A percentile compares a stretch with the other conserved stretches of the same genome.
These are phyloP conservation scores for Dissostichus mawsoni DNA, from an alignment of 2,113 vertebrate genomes.

Conservation along the genomic window DNA sequence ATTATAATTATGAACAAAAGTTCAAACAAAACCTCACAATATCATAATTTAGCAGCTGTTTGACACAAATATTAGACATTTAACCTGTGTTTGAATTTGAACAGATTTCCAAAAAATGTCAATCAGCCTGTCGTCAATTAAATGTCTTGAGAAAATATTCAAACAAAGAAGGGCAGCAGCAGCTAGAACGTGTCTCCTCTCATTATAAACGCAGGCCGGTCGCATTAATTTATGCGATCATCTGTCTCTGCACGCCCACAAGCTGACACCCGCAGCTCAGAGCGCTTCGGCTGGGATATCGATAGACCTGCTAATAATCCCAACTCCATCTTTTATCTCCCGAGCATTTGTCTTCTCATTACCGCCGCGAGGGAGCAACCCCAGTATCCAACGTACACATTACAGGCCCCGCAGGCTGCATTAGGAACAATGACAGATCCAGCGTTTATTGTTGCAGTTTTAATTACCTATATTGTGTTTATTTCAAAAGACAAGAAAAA, in stretches of 20 bases:
- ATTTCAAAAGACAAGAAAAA: background rate
- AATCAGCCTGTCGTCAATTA: slow-evolving; percentile 29
- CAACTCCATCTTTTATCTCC: slow-evolving; percentile 20
- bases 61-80: background rate
- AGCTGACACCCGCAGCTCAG: slow-evolving; percentile 49
- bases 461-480: slow-evolving; percentile 1
- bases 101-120: slow-evolving; percentile 23
- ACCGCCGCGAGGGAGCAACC: slow-evolving; percentile 31
- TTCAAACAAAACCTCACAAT: background rate
- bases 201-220: slow-evolving; percentile 51
- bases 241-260: slow-evolving; percentile 60
- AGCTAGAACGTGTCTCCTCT: slow-evolving; percentile 45
- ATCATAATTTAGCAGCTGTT: background rate
- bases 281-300: slow-evolving; percentile 30
- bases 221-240: slow-evolving; percentile 64
- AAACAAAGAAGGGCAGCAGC: slow-evolving; percentile 64
- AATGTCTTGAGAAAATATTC: slow-evolving; percentile 1
- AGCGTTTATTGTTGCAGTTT: background rate
- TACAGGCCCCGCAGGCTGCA: slow-evolving; percentile 30
- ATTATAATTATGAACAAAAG: background rate
- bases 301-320: slow-evolving; percentile 50
- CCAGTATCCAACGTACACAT: background rate
- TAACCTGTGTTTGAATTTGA: background rate
- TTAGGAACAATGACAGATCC: slow-evolving; percentile 1
- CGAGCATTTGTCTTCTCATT: slow-evolving; percentile 27